Percentiles rank a stretch among this genome's conserved stretches.
These are phyloP conservation scores for Corythoichthys intestinalis DNA, from an alignment of 2,113 vertebrate genomes.

Conservation along the genomic window DNA sequence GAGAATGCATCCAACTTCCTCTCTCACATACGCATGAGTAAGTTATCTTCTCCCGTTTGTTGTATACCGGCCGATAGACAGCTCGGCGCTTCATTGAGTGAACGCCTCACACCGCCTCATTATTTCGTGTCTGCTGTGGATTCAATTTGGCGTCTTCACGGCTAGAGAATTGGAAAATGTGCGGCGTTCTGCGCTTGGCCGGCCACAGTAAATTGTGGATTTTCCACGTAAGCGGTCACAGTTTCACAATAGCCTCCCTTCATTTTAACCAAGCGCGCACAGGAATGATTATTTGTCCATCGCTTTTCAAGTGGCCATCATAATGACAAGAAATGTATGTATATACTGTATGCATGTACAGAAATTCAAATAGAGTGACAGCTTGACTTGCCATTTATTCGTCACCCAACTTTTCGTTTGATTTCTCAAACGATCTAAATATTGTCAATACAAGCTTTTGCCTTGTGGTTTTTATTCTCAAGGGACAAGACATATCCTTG, in stretches of 20 bases:
- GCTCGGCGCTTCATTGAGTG: constrained; percentile 13
- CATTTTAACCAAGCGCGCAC: neutral
- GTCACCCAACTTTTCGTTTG: too few species aligned
- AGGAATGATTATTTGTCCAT: neutral
- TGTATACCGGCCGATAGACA: neutral
- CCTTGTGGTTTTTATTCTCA: too few species aligned
- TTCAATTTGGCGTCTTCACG: constrained; percentile 48
- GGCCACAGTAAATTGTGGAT: constrained; percentile 23
- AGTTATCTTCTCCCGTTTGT: constrained; percentile 4
- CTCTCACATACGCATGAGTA: neutral
- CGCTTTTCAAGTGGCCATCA: too few species aligned
- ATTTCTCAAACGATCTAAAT: too few species aligned
- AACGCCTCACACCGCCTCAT: constrained; percentile 14
- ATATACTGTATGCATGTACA: too few species aligned
- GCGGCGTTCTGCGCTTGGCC: constrained; percentile 29
- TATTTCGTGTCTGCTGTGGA: constrained; percentile 31
- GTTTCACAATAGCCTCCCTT: constrained; percentile 15
- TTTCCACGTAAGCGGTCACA: constrained; percentile 15
- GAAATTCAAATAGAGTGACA: too few species aligned
- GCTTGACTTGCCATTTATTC: too few species aligned
- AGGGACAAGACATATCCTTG: too few species aligned
- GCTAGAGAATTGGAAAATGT: constrained; percentile 49
- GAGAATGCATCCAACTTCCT: neutral
- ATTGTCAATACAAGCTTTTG: too few species aligned
- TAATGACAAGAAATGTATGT: too few species aligned